A percentile compares a stretch with the other conserved stretches of the same genome.
These are phyloP conservation scores for Sisor rabdophorus DNA, from an alignment of 2,113 vertebrate genomes.

Conservation along the genomic window DNA sequence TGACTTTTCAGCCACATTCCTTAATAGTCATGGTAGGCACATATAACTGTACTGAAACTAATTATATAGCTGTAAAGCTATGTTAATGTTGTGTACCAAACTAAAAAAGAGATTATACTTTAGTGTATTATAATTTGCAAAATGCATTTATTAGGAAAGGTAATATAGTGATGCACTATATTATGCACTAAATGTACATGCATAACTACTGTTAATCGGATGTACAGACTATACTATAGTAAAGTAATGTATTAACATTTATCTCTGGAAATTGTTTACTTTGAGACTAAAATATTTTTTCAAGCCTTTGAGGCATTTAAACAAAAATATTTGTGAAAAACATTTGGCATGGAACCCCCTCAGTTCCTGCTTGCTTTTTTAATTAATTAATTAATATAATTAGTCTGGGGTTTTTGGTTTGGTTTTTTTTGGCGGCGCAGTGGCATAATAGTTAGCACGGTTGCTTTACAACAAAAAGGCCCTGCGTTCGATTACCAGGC, in stretches of 20 bases:
- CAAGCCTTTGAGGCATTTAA: no score
- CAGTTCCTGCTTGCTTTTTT: constrained; percentile 26
- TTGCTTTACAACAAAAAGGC: no score
- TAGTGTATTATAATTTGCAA: constrained; percentile 22
- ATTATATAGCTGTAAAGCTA: constrained; percentile 12
- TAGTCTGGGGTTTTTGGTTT: constrained; percentile 10
- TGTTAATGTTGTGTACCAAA: constrained; percentile 7
- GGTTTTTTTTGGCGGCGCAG: no score
- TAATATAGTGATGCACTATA: neutral
- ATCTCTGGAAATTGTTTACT: constrained; percentile 20
- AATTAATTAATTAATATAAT: constrained; percentile 18
- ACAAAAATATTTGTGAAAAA: neutral
- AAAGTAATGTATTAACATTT: constrained; percentile 45
- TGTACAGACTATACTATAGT: constrained; percentile 9
- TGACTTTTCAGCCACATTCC: neutral
- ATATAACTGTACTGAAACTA: neutral
- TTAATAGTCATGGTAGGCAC: neutral
- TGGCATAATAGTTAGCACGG: no score
- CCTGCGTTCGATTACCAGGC: no score
- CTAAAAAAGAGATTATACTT: constrained; percentile 4
- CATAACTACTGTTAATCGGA: neutral
- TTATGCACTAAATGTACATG: neutral
- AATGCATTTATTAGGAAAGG: constrained; percentile 28
- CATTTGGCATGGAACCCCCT: constrained; percentile 13
- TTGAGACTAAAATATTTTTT: no score